Conservation (phyloP, 2,797 vertebrate genomes). For the Siniperca obscura region DNA sequence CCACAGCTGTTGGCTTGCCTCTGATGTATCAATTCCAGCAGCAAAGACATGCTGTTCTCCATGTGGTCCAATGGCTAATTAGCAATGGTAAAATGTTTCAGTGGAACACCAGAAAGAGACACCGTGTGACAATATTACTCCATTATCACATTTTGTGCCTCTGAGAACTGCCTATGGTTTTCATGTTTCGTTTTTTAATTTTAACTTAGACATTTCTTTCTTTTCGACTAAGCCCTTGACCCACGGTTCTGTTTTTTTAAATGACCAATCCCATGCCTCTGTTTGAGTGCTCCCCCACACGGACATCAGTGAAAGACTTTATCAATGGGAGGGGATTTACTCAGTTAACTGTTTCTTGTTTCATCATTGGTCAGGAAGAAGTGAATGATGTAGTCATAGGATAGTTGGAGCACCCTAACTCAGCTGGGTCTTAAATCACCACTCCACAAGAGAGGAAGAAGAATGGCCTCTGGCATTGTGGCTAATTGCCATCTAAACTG, state of each 20-base stretch:
- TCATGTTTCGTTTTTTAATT: background rate
- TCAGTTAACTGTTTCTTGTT: constrained; percentile 62
- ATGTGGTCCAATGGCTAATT: constrained; percentile 71
- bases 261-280: constrained; percentile 6
- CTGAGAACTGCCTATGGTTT: constrained; percentile 30
- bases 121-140: constrained; percentile 47
- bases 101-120: constrained; percentile 50
- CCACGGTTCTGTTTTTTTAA: constrained; percentile 8
- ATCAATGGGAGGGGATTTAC: constrained; percentile 59
- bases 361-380: constrained; percentile 39
- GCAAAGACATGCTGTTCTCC: constrained; percentile 59
- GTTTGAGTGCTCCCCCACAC: background rate
- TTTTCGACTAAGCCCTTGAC: constrained; percentile 18
- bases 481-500: constrained; percentile 86
- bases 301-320: constrained; percentile 43
- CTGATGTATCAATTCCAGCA: constrained; percentile 68
- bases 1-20: constrained; percentile 59
- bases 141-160: constrained; percentile 51
- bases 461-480: constrained; percentile 82
- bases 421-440: constrained; percentile 76
- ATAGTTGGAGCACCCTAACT: constrained; percentile 60
- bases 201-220: constrained; percentile 9
- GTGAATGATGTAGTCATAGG: constrained; percentile 58
- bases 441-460: constrained; percentile 76
- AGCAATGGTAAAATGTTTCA: constrained; percentile 47